phyloP scores from a whole-genome alignment of 2,888 invertebrate species.

The Cantharis rustica region DNA sequence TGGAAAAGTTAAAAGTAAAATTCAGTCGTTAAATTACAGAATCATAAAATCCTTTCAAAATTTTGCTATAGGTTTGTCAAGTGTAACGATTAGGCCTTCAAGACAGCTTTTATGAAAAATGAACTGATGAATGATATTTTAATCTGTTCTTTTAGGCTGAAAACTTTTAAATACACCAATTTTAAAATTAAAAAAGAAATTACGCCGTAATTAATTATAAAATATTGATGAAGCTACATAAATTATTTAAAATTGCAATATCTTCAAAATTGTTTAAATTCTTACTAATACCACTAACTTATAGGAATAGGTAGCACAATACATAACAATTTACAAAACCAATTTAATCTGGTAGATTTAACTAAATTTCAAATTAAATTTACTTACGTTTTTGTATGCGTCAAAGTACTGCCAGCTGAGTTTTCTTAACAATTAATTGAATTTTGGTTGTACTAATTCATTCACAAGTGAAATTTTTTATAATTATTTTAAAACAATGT shows the following conservation, averaged over 20 bases:
- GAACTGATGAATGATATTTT: not conserved
- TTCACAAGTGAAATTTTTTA: not conserved
- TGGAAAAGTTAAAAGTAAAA: not conserved
- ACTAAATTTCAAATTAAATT: not conserved
- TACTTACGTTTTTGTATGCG: not conserved
- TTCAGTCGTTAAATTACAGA: not conserved
- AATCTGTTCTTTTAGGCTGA: not conserved
- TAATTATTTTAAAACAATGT: not conserved
- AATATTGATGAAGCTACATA: not conserved
- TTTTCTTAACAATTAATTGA: not conserved
- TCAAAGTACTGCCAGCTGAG: not conserved
- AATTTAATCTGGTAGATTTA: not conserved
- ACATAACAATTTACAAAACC: not conserved
- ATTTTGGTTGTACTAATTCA: not conserved
- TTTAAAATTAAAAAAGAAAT: not conserved
- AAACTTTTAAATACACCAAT: not conserved
- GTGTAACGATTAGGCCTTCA: not conserved
- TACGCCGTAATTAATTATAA: not conserved
- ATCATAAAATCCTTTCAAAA: not conserved
- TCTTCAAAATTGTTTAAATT: not conserved
- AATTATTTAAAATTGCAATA: not conserved
- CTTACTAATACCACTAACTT: not conserved
- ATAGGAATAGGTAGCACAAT: no score
- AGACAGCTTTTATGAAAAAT: not conserved
- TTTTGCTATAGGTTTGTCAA: not conserved